Conservation (phyloP, 2,888 invertebrate species). For the Sesia bembeciformis region DNA sequence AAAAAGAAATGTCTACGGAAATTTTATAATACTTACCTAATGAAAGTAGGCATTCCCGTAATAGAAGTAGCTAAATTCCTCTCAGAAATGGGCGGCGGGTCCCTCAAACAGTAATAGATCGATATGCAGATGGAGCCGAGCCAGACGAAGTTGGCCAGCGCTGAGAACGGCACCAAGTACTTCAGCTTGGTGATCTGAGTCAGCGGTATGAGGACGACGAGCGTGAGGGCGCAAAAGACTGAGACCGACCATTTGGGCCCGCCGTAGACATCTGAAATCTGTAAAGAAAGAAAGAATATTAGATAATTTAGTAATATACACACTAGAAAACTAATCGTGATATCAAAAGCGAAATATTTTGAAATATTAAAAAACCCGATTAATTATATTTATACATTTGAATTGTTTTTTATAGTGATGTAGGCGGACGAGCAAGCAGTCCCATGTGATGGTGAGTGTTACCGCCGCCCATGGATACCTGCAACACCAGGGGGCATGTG, state of each 20-base stretch:
- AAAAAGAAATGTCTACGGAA: too few relatives aligned
- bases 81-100: slow-evolving; percentile 50
- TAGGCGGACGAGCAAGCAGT: too few relatives aligned
- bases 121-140: slow-evolving; percentile 85
- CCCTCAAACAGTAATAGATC: slow-evolving; percentile 84
- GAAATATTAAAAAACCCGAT: too few relatives aligned
- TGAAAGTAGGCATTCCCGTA: slow-evolving; percentile 86
- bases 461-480: too few relatives aligned
- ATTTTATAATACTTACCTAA: slow-evolving; percentile 58
- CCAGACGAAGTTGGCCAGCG: slow-evolving; percentile 89
- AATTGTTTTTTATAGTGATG: too few relatives aligned
- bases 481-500: too few relatives aligned
- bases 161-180: slow-evolving; percentile 91
- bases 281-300: slow-evolving; percentile 15
- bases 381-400: too few relatives aligned
- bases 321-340: too few relatives aligned
- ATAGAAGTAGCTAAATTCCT: slow-evolving; percentile 64
- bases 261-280: slow-evolving; percentile 71
- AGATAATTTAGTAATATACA: too few relatives aligned
- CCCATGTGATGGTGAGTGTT: too few relatives aligned
- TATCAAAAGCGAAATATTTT: too few relatives aligned
- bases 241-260: slow-evolving; percentile 73
- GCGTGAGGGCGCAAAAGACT: slow-evolving; percentile 77
- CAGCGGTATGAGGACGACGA: slow-evolving; percentile 80
- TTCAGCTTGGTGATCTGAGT: slow-evolving; percentile 86